Evolutionary conservation across 2,888 invertebrate genomes (phyloP).

Genomic region (Leucophora obtusa): DNA sequence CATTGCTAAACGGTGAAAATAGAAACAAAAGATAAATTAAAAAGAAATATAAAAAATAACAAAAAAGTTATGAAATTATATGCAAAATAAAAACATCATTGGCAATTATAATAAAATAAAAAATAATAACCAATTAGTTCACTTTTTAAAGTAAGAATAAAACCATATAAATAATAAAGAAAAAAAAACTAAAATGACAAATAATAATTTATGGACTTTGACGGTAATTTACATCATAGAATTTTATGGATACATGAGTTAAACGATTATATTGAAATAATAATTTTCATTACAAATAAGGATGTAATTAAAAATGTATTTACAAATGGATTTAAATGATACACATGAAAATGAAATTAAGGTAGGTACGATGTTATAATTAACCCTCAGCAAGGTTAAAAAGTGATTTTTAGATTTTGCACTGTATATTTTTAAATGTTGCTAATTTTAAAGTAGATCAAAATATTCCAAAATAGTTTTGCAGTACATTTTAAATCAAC

Average conservation of each 20-base stretch:
- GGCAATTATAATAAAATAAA: not conserved
- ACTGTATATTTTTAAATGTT: too few relatives aligned
- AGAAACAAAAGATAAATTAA: not conserved
- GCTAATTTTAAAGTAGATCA: too few relatives aligned
- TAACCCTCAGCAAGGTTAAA: too few relatives aligned
- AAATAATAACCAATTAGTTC: not conserved
- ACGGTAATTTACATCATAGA: not conserved
- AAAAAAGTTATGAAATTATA: not conserved
- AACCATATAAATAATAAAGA: not conserved
- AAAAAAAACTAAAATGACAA: not conserved
- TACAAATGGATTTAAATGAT: constrained; percentile 67
- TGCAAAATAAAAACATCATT: not conserved
- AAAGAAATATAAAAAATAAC: constrained; percentile 2
- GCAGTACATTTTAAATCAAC: too few relatives aligned
- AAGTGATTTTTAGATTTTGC: too few relatives aligned
- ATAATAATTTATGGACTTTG: not conserved
- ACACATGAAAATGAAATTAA: constrained; percentile 64
- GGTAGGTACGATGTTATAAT: constrained; percentile 46
- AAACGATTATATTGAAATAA: constrained; percentile 33
- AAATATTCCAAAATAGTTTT: too few relatives aligned
- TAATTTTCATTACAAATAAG: constrained; percentile 45
- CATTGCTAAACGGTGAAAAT: constrained; percentile 11
- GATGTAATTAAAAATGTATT: constrained; percentile 64
- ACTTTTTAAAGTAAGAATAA: not conserved
- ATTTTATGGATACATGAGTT: constrained; percentile 4